Evolutionary conservation across 2,797 vertebrate species (phyloP).

Genomic region (Silurus lanzhouensis): DNA sequence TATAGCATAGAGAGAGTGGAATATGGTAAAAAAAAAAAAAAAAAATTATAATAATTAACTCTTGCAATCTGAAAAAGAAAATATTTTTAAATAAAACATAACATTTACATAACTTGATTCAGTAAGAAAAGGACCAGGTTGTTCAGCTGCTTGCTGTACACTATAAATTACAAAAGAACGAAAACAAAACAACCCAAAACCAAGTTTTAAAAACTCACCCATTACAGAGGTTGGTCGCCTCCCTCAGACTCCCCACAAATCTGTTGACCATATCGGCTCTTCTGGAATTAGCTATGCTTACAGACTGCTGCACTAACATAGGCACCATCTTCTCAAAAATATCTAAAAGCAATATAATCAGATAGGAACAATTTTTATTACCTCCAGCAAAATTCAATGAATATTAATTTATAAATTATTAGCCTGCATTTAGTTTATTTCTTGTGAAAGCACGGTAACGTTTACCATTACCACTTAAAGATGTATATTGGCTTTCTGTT

Average conservation of each 20-base stretch:
- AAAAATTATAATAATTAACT: too few species aligned
- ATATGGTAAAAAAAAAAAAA: too few species aligned
- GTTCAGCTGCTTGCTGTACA: not conserved
- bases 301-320: slow-evolving; percentile 89
- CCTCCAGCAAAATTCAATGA: not conserved
- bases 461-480: not conserved
- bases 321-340: slow-evolving; percentile 99
- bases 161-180: too few species aligned
- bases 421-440: not conserved
- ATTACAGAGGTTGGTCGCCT: slow-evolving; percentile 94
- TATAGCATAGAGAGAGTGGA: not conserved
- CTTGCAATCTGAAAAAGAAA: too few species aligned
- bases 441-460: not conserved
- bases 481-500: not conserved
- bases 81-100: not conserved
- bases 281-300: slow-evolving; percentile 87
- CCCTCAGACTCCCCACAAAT: slow-evolving; percentile 92
- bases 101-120: not conserved
- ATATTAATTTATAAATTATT: not conserved
- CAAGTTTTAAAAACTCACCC: slow-evolving; percentile 74
- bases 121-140: not conserved
- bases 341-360: slow-evolving; percentile 71
- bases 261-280: slow-evolving; percentile 90
- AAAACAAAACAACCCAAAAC: not conserved
- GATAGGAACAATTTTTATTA: not conserved